These are phyloP conservation scores for Vanessa atalanta DNA, from an alignment of 1,140 invertebrate species.

Conservation along the genomic window DNA sequence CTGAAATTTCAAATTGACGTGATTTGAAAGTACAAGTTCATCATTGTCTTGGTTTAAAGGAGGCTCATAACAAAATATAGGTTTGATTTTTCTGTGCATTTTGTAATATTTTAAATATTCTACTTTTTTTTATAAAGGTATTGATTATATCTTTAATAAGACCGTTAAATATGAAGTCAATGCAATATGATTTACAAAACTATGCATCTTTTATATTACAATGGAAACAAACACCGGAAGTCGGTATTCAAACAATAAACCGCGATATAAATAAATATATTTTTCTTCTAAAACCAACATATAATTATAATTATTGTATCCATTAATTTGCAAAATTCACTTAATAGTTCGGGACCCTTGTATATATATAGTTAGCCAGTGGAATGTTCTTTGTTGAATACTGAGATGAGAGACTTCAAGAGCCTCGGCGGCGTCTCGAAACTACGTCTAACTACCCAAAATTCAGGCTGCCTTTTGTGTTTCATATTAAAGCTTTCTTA, in stretches of 20 bases:
- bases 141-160: no score
- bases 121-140: no score
- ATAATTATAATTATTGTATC: no score
- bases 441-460: constrained; percentile 14
- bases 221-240: no score
- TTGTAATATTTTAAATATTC: no score
- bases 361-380: constrained; percentile 3
- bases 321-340: neutral
- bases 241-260: neutral
- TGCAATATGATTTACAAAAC: no score
- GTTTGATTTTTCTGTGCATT: no score
- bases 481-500: neutral
- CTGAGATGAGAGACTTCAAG: constrained; percentile 10
- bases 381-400: constrained; percentile 18
- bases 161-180: no score
- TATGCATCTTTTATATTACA: no score
- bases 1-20: constrained; percentile 10
- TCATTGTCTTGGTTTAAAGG: neutral
- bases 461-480: constrained; percentile 11
- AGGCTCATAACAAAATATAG: neutral
- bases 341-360: neutral
- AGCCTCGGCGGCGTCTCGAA: constrained; percentile 5
- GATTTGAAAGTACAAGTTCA: constrained; percentile 15
- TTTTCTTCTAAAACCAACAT: neutral
- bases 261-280: neutral